A percentile compares a stretch with the other conserved stretches of the same genome.
Conservation (phyloP, 2,797 vertebrate species). For the Falco biarmicus region DNA sequence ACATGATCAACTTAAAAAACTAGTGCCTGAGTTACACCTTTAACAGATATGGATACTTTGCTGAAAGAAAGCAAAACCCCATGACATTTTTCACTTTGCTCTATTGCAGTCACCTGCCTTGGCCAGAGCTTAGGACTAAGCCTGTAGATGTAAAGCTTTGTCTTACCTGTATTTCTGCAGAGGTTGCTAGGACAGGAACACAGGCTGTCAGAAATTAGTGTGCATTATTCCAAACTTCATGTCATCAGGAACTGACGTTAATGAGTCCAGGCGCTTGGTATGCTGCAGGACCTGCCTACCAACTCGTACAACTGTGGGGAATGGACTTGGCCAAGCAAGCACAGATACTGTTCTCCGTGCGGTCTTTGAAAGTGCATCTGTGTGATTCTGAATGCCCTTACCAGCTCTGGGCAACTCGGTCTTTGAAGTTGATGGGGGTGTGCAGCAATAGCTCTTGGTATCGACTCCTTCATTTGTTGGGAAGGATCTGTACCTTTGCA, state of each 20-base stretch:
- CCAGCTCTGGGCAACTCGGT: not conserved
- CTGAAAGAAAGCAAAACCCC: not conserved
- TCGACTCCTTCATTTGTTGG: fast-evolving
- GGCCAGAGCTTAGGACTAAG: not conserved
- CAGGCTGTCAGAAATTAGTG: not conserved
- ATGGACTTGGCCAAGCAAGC: not conserved
- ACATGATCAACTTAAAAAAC: not conserved
- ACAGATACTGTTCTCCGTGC: not conserved
- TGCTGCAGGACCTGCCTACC: not conserved
- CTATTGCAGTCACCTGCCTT: not conserved
- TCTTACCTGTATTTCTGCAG: not conserved
- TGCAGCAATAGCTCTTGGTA: not conserved
- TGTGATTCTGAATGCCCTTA: not conserved
- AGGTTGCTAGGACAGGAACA: not conserved
- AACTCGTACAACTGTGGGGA: not conserved
- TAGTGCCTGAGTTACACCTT: not conserved
- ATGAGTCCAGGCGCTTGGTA: not conserved
- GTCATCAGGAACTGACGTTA: not conserved
- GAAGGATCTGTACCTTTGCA: not conserved
- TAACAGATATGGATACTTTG: not conserved
- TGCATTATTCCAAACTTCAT: not conserved
- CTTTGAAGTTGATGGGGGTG: not conserved
- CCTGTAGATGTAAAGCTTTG: not conserved
- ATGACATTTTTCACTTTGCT: not conserved
- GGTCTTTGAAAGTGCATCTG: not conserved